A percentile compares a stretch with the other conserved stretches of the same genome.
phyloP scores from a whole-genome alignment of 2,888 invertebrate genomes.

The Steinernema scapterisci region DNA sequence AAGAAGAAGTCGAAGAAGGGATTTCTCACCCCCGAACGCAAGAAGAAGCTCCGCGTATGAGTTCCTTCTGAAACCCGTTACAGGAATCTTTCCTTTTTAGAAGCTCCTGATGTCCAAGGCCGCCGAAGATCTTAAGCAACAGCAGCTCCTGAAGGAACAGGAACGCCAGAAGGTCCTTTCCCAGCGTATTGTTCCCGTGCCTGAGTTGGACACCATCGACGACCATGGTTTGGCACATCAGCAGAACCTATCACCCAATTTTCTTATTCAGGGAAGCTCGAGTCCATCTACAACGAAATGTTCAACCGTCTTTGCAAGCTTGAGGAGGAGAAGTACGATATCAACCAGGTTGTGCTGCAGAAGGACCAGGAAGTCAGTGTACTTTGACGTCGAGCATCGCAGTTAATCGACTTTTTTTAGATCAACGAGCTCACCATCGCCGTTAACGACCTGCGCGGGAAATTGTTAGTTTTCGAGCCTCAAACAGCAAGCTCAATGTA shows the following conservation, averaged over 20 bases:
- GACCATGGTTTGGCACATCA: conserved; percentile 80
- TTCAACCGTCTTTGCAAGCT: conserved; percentile 73
- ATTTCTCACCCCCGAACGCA: conserved; percentile 98
- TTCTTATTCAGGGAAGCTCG: conserved; percentile 54
- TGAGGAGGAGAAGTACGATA: conserved; percentile 82
- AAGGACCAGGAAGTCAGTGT: conserved; percentile 88
- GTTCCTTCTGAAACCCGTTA: neutral
- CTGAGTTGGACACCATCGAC: conserved; percentile 80
- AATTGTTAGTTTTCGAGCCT: conserved; percentile 78
- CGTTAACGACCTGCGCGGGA: conserved; percentile 99
- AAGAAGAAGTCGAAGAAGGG: conserved; percentile 97
- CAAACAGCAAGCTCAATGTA: neutral
- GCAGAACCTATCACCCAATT: neutral
- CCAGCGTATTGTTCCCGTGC: conserved; percentile 88
- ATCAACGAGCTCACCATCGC: conserved; percentile 98
- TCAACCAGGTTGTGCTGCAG: conserved; percentile 91
- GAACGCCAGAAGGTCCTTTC: conserved; percentile 94
- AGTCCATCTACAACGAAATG: conserved; percentile 62
- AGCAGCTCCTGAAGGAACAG: conserved; percentile 97
- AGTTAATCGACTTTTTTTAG: conserved; percentile 71
- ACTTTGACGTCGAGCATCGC: neutral
- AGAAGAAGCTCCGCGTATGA: conserved; percentile 96
- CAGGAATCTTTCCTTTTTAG: conserved; percentile 71
- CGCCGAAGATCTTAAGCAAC: conserved; percentile 98
- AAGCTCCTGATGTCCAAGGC: conserved; percentile 99